Base-by-base conservation (phyloP, 2,888 invertebrate genomes). In the Eupithecia centaureata region DNA sequence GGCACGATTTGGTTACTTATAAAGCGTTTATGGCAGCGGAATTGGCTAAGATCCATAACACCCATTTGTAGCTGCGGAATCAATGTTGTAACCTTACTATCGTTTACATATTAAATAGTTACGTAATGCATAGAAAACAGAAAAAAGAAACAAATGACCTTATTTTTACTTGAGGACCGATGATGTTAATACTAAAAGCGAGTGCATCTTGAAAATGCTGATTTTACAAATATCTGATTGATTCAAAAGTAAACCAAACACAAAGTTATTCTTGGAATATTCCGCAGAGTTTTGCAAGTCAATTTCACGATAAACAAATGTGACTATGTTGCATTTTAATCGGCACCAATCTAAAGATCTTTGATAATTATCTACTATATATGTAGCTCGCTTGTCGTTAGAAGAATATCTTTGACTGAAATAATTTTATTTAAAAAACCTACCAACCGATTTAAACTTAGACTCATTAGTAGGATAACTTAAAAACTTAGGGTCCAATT, bases 241-340 rank as follows among this genome's bases (percentile, higher is more conserved):
- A n/a, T 42, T 18, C 42, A 47, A 1, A 47, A 18, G 18, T 2
- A 42, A 42, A 47, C 22, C 22, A 47, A 47, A 47, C 47, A 12
- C 10, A 47, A 22, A 18, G 22, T 47, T 47, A 18, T 47, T 47
- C 47, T 47, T n/a, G 47, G 47, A 47, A 47, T 47, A 47, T 47
- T 47, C 22, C 47, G 22, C 47, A 47, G 22, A 47, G 22, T 22
- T 47, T 47, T 47, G 47, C 47, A 47, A 47, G 8, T 47, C 22
- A 12, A 47, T 47, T 47, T 47, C 22, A 3, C 47, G 22, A 47
- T 22, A 22, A 47, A 18, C 0, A 10, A 42, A 42, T 42, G 18
- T 22, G 42, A 42, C n/a, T 10, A 22, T 47, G 47, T 47, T 47
- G 47, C 47, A 42, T 42, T 42, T 47, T 3, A 47, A 18, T 42